phyloP scores from a whole-genome alignment of 2,113 vertebrate species.

The Dryoscopus gambensis region DNA sequence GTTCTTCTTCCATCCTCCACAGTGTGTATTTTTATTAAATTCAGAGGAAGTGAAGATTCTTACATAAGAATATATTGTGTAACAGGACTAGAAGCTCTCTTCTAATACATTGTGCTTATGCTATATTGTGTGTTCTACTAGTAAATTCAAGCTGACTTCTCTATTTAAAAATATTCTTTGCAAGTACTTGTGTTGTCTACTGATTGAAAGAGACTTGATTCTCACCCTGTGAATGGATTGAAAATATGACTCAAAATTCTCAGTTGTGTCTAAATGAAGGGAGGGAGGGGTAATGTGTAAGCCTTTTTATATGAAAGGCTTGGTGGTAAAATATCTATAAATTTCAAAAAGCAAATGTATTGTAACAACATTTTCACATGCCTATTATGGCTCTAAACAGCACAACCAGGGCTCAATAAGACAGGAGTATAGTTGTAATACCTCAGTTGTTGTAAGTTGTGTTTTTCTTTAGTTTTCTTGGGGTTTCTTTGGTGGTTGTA shows the following conservation, averaged over 20 bases:
- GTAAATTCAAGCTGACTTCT: neutral
- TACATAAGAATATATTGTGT: constrained; percentile 56
- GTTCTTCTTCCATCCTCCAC: neutral
- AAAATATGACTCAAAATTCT: neutral
- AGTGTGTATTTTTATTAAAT: constrained; percentile 35
- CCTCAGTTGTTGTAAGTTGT: neutral
- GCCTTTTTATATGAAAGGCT: neutral
- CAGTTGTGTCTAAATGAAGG: neutral
- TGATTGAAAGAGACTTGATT: neutral
- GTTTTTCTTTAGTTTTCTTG: neutral
- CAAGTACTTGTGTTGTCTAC: neutral
- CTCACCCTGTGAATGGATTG: neutral
- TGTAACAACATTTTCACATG: neutral
- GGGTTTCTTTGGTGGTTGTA: neutral
- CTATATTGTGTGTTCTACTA: neutral
- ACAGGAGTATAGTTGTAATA: neutral
- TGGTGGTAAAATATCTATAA: neutral
- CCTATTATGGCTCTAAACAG: neutral
- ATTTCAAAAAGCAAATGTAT: neutral
- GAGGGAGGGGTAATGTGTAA: neutral
- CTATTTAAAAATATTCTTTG: neutral
- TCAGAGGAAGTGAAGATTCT: neutral
- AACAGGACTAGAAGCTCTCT: constrained; percentile 24
- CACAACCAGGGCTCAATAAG: neutral
- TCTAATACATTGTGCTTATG: neutral